Conservation (phyloP, 2,113 vertebrate genomes). For the Colossoma macropomum region DNA sequence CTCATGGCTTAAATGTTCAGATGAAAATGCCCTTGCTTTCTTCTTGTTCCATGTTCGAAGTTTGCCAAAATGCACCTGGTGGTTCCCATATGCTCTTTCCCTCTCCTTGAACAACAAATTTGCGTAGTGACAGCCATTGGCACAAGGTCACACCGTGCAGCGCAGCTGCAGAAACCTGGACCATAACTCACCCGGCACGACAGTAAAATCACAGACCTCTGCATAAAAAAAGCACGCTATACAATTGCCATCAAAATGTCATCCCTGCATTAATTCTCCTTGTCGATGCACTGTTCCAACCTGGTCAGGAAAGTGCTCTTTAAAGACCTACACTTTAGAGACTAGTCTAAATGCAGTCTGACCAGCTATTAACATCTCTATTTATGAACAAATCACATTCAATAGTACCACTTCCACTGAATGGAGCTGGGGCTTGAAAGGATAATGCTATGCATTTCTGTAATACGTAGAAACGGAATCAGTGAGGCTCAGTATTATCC, state of each 20-base stretch:
- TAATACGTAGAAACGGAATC: too few species aligned
- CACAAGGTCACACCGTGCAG: conserved; percentile 51
- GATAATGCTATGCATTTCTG: too few species aligned
- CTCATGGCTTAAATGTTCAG: conserved; percentile 45
- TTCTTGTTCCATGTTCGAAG: conserved; percentile 26
- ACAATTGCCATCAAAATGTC: conserved; percentile 73
- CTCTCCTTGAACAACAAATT: conserved; percentile 63
- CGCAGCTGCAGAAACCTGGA: conserved; percentile 69
- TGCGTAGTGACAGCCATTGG: conserved; percentile 71
- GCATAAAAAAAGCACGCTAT: conserved; percentile 64
- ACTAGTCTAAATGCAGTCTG: background rate
- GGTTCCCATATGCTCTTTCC: conserved; percentile 59
- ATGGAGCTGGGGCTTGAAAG: background rate
- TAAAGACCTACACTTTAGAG: conserved; percentile 4
- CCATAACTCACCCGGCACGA: conserved; percentile 57
- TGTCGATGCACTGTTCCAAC: conserved; percentile 44
- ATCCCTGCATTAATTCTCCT: conserved; percentile 71
- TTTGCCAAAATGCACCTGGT: conserved; percentile 68
- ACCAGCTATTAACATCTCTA: conserved; percentile 54
- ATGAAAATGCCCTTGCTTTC: conserved; percentile 30
- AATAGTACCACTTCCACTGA: conserved; percentile 17
- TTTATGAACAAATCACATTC: conserved; percentile 40
- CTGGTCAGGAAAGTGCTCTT: conserved; percentile 42
- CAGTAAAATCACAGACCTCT: conserved; percentile 68
- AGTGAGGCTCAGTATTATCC: too few species aligned